A percentile compares a stretch with the other conserved stretches of the same genome.
Evolutionary conservation across 2,113 vertebrate species (phyloP).

Genomic region (Festucalex cinctus): DNA sequence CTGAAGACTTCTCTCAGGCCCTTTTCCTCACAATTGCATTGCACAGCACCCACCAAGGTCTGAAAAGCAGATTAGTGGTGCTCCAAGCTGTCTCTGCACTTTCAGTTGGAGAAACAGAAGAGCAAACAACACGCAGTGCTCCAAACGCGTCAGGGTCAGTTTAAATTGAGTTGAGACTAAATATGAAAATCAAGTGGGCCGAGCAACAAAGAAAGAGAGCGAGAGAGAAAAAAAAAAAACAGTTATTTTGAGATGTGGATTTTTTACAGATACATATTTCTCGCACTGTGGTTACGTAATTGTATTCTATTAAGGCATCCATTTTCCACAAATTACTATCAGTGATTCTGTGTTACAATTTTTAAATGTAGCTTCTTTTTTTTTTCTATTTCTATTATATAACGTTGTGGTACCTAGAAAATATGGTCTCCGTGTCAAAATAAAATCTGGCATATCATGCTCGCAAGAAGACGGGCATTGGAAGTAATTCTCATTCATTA

Average conservation of each 20-base stretch:
- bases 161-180: slow-evolving; percentile 37
- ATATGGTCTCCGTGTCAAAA: slow-evolving; percentile 6
- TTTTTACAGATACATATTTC: slow-evolving; percentile 32
- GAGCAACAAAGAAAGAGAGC: slow-evolving; percentile 26
- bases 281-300: slow-evolving; percentile 6
- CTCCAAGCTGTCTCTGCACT: slow-evolving; percentile 49
- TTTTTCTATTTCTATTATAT: neutral
- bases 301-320: neutral
- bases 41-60: slow-evolving; percentile 43
- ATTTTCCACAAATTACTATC: neutral
- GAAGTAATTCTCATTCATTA: slow-evolving; percentile 36
- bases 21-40: slow-evolving; percentile 45
- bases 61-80: slow-evolving; percentile 43
- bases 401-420: neutral
- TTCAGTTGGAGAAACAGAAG: slow-evolving; percentile 20
- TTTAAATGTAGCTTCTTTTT: no score
- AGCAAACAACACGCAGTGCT: slow-evolving; percentile 23
- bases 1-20: slow-evolving; percentile 46
- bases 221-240: neutral
- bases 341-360: neutral
- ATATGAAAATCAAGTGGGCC: slow-evolving; percentile 33
- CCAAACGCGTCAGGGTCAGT: slow-evolving; percentile 22
- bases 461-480: slow-evolving; percentile 4
- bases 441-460: slow-evolving; percentile 1
- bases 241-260: slow-evolving; percentile 24